Evolutionary conservation across 2,888 invertebrate genomes (phyloP).

Genomic region (Trichogramma evanescens): DNA sequence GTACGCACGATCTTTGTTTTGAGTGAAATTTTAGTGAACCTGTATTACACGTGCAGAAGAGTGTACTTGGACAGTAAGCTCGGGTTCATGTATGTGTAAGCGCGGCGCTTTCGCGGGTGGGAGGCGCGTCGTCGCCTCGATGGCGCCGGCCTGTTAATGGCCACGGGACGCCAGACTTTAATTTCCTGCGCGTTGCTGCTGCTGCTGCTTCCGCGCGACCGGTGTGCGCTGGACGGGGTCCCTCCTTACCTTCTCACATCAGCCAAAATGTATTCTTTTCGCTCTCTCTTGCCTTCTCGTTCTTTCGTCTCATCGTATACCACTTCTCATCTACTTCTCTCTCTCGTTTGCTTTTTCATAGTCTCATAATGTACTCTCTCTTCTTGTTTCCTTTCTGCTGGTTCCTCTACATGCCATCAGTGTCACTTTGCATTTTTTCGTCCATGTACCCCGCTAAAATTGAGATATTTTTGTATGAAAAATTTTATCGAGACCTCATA

Average conservation of each 20-base stretch:
- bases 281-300: conserved; percentile 18
- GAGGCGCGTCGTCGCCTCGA: conserved; percentile 46
- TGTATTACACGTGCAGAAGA: too few species aligned
- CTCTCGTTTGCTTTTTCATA: conserved; percentile 9
- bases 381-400: conserved; percentile 5
- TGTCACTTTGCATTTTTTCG: too few species aligned
- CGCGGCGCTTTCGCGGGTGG: conserved; percentile 18
- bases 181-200: conserved; percentile 42
- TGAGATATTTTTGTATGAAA: too few species aligned
- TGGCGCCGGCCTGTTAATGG: conserved; percentile 49
- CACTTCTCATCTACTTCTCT: conserved; percentile 3
- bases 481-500: too few species aligned
- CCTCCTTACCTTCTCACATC: conserved; percentile 13
- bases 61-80: too few species aligned
- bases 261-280: conserved; percentile 2
- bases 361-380: neutral
- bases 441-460: too few species aligned
- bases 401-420: neutral
- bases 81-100: too few species aligned
- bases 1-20: too few species aligned
- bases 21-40: too few species aligned
- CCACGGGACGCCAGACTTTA: conserved; percentile 49
- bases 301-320: conserved; percentile 18
- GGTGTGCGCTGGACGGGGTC: conserved; percentile 26
- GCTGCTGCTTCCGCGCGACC: conserved; percentile 47